phyloP scores from a whole-genome alignment of 2,888 invertebrate genomes.

The Aspidapion aeneum region DNA sequence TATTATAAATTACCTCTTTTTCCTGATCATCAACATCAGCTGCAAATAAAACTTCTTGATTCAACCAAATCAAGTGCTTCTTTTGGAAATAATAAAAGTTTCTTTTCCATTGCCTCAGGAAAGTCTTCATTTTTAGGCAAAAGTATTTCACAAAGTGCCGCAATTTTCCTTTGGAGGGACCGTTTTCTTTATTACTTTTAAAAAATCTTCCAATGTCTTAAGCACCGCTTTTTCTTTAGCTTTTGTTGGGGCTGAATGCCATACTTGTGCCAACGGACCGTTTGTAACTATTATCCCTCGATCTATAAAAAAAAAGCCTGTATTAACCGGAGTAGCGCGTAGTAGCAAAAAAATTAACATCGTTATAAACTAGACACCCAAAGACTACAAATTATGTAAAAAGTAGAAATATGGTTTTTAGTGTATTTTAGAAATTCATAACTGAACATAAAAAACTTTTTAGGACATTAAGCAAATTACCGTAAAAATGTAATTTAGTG shows the following conservation, averaged over 20 bases:
- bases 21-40: background rate
- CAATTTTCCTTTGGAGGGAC: background rate
- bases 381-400: background rate
- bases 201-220: background rate
- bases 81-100: background rate
- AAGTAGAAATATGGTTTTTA: background rate
- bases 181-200: background rate
- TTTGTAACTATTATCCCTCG: background rate
- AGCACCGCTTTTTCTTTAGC: background rate
- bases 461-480: too few species aligned
- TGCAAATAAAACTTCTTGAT: too few species aligned
- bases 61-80: background rate
- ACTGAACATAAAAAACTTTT: background rate
- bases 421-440: background rate
- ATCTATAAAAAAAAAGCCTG: background rate
- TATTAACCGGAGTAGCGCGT: background rate
- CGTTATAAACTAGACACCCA: background rate
- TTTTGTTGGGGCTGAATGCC: background rate
- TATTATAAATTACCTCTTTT: background rate
- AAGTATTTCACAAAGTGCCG: background rate
- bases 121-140: background rate
- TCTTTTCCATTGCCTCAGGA: background rate
- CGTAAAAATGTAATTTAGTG: too few species aligned
- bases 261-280: background rate
- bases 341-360: background rate